A percentile compares a stretch with the other conserved stretches of the same genome.
These are phyloP conservation scores for Nymphalis urticae DNA, from an alignment of 2,888 invertebrate genomes.

Conservation along the genomic window DNA sequence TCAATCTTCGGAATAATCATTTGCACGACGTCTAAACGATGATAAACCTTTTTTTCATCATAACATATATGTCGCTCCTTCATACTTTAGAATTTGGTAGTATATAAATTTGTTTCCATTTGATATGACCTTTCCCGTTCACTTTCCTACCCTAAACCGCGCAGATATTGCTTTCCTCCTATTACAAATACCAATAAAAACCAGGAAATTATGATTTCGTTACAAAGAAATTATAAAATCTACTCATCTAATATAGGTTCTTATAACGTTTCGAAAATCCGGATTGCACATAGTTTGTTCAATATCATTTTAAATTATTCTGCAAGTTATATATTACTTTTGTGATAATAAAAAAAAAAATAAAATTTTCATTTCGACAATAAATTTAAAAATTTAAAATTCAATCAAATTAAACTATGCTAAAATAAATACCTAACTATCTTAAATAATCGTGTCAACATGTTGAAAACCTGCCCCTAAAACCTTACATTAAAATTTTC, in stretches of 20 bases:
- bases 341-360: slow-evolving; percentile 70
- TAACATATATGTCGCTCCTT: slow-evolving; percentile 66
- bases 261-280: slow-evolving; percentile 49
- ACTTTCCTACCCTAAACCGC: slow-evolving; percentile 59
- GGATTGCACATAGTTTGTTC: slow-evolving; percentile 64
- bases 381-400: slow-evolving; percentile 62
- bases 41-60: slow-evolving; percentile 62
- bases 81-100: slow-evolving; percentile 66
- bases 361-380: slow-evolving; percentile 58
- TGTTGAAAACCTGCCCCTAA: slow-evolving; percentile 77
- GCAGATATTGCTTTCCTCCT: slow-evolving; percentile 71
- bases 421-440: slow-evolving; percentile 82
- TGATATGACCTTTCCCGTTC: slow-evolving; percentile 76
- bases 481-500: slow-evolving; percentile 74
- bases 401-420: slow-evolving; percentile 75
- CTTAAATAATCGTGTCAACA: slow-evolving; percentile 81
- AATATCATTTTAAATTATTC: slow-evolving; percentile 55
- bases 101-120: slow-evolving; percentile 71
- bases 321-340: slow-evolving; percentile 54
- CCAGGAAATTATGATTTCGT: slow-evolving; percentile 47
- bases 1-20: slow-evolving; percentile 71
- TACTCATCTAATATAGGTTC: slow-evolving; percentile 36
- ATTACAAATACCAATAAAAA: slow-evolving; percentile 42
- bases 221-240: slow-evolving; percentile 41
- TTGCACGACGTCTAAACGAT: slow-evolving; percentile 67